phyloP scores from a whole-genome alignment of 2,797 vertebrate genomes.

The Geotrypetes seraphini region DNA sequence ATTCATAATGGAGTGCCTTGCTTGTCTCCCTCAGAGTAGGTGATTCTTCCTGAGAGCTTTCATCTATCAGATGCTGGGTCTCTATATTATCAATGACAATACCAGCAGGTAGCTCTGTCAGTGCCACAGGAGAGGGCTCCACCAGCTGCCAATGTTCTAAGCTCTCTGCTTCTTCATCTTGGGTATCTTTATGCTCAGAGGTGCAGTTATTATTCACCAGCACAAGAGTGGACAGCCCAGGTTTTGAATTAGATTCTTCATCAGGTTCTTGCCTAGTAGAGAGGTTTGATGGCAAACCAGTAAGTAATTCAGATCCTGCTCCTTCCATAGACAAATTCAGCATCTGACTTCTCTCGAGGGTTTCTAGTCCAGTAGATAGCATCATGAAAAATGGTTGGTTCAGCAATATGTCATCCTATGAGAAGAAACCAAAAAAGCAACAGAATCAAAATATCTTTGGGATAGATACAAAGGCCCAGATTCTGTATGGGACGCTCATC shows the following conservation, averaged over 20 bases:
- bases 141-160: constrained; percentile 7
- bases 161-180: constrained; percentile 1
- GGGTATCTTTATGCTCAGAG: constrained; percentile 8
- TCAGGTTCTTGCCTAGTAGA: constrained; percentile 13
- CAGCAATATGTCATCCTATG: constrained; percentile 32
- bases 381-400: constrained; percentile 39
- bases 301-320: constrained; percentile 22
- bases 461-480: too few species aligned
- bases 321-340: constrained; percentile 32
- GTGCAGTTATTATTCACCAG: constrained; percentile 8
- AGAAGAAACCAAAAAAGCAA: constrained; percentile 3
- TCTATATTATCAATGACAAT: constrained; percentile 5
- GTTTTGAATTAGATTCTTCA: constrained; percentile 13
- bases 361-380: constrained; percentile 44
- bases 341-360: constrained; percentile 11
- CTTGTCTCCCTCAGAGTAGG: background rate
- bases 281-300: constrained; percentile 25
- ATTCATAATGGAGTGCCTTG: constrained; percentile 10
- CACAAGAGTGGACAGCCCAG: background rate
- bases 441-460: too few species aligned
- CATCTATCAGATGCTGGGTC: constrained; percentile 3
- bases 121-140: constrained; percentile 5
- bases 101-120: constrained; percentile 1
- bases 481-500: too few species aligned
- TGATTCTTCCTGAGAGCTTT: background rate